Conservation (phyloP, 1,140 invertebrate genomes). For the Anastatus disparis region DNA sequence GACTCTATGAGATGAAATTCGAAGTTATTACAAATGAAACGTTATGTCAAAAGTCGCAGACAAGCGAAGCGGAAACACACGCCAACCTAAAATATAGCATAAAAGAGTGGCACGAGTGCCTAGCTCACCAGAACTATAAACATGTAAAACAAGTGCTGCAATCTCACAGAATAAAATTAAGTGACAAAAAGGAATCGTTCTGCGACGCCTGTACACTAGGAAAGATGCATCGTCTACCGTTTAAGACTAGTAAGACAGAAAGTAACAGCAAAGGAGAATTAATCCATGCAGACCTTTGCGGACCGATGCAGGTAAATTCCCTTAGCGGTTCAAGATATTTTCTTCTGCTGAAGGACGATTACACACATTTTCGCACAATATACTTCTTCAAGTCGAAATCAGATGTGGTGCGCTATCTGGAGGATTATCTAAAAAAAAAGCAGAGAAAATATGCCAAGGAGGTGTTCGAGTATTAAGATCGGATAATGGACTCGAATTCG, state of each 20-base stretch:
- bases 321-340: too few species aligned
- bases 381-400: slow-evolving; percentile 49
- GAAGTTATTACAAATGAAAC: background rate
- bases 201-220: too few species aligned
- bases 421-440: slow-evolving; percentile 49
- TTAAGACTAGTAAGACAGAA: too few species aligned
- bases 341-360: slow-evolving; percentile 56
- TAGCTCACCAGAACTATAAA: slow-evolving; percentile 60
- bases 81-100: too few species aligned
- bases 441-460: slow-evolving; percentile 44
- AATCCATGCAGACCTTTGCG: too few species aligned
- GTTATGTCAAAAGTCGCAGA: background rate
- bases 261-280: too few species aligned
- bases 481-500: slow-evolving; percentile 42
- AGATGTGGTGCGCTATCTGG: slow-evolving; percentile 49
- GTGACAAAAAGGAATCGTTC: too few species aligned
- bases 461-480: slow-evolving; percentile 43
- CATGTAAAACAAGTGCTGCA: slow-evolving; percentile 54
- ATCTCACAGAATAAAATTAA: slow-evolving; percentile 47
- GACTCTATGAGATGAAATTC: slow-evolving; percentile 46
- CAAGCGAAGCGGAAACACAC: slow-evolving; percentile 43
- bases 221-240: too few species aligned
- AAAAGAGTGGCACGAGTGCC: slow-evolving; percentile 59
- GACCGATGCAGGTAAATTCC: too few species aligned
- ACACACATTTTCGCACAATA: slow-evolving; percentile 41